phyloP scores from a whole-genome alignment of 2,888 invertebrate genomes.

The Cacoxenus indagator region DNA sequence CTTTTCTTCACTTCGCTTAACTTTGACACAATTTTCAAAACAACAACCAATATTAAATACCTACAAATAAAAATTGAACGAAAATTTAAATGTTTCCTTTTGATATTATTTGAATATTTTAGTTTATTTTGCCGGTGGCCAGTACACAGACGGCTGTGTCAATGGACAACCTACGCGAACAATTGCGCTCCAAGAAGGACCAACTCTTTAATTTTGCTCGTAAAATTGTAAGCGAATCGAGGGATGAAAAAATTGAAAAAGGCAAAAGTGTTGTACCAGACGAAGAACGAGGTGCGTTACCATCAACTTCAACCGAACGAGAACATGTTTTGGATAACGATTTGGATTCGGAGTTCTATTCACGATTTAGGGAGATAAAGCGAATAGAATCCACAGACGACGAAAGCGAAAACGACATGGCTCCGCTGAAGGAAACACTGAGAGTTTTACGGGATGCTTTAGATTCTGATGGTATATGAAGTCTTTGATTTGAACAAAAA shows the following conservation, averaged over 20 bases:
- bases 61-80: too few species aligned
- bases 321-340: too few species aligned
- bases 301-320: not conserved
- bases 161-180: constrained; percentile 1
- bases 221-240: not conserved
- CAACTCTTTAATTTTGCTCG: not conserved
- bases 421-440: not conserved
- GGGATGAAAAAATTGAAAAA: not conserved
- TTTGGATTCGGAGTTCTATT: not conserved
- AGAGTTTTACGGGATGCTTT: not conserved
- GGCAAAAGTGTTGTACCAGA: too few species aligned
- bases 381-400: not conserved
- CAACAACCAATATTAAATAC: too few species aligned
- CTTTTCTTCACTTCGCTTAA: too few species aligned
- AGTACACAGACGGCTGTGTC: too few species aligned
- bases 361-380: not conserved
- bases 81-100: too few species aligned
- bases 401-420: not conserved
- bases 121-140: too few species aligned
- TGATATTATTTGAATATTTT: too few species aligned
- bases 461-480: not conserved
- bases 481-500: not conserved
- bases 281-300: too few species aligned
- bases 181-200: not conserved
- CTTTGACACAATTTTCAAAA: too few species aligned